Evolutionary conservation across 2,888 invertebrate genomes (phyloP), one percentile per base, ranked within the genome.

Genomic region (Trachelus tabidus): DNA sequence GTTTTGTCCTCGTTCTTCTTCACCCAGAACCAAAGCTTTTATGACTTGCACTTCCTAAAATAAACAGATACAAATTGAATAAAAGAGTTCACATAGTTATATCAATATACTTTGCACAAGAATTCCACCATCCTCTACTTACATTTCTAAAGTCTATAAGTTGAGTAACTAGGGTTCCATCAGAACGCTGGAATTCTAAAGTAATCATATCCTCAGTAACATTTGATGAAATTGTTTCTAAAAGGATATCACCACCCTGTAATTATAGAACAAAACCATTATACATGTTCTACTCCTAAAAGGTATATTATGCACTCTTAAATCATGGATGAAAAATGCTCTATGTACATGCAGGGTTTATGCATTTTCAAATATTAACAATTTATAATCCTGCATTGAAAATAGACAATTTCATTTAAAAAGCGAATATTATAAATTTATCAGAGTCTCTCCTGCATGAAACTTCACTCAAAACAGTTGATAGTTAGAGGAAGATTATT

Each of bases 131-230:
- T 75, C 11, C 40, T 34, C 56, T 82, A 94, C 95, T 95, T 93
- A 98, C 98, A 94, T 97, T 97, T 92, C 96, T 95, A 92, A 98
- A 98, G 92, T 98, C 98, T 81, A 98, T 96, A 81, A 98, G 94
- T 91, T 98, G 98, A 1, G 98, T 97, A 79, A 98, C 95, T 84
- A 96, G 94, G 23, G 98, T 97, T 76, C 98, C 98, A 91, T 98
- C 98, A 12, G 97, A 95, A 85, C 97, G 94, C 91, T 97, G 95
- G 90, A 98, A 98, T 91, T 98, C 97, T 87, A 98, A 92, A 56
- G 94, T 96, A 83, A 98, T 96, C 75, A 97, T 95, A 92, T 98
- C 98, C 87, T 97, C 97, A 68, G 96, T 96, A 81, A 97, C 95
- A 92, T 98, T 98, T 76, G 98, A 96, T 85, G 95, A 95, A 90